These are phyloP conservation scores for Echeneis naucrates DNA, from an alignment of 2,797 vertebrate species.

Conservation along the genomic window DNA sequence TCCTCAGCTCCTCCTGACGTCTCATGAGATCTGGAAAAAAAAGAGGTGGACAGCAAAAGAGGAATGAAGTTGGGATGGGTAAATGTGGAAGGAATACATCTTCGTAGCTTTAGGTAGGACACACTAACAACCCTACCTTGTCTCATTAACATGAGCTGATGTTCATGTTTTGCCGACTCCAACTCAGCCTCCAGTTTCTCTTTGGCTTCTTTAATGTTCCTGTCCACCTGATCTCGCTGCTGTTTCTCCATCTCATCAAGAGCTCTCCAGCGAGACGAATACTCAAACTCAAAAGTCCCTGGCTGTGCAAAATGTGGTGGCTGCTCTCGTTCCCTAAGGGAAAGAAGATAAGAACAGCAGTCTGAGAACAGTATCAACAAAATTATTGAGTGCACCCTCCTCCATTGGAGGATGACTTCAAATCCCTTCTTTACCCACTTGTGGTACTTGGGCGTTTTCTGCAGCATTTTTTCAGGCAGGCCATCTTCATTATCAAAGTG, in stretches of 20 bases:
- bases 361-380: not conserved
- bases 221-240: conserved; percentile 94
- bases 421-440: conserved; percentile 84
- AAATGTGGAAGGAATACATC: not conserved
- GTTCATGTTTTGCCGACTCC: conserved; percentile 97
- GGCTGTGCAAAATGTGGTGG: conserved; percentile 95
- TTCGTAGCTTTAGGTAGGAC: not conserved
- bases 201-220: conserved; percentile 96
- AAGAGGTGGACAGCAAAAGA: not conserved
- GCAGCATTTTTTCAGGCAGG: conserved; percentile 92
- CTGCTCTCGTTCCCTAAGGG: conserved; percentile 91
- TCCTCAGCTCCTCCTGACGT: conserved; percentile 94
- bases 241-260: conserved; percentile 98
- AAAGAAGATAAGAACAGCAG: not conserved
- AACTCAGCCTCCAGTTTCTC: conserved; percentile 98
- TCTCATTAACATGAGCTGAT: conserved; percentile 99
- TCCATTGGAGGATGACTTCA: not conserved
- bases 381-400: no score
- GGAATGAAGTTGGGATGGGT: no score
- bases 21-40: conserved; percentile 93
- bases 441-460: conserved; percentile 93
- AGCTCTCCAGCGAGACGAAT: conserved; percentile 97
- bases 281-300: conserved; percentile 99
- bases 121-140: conserved; percentile 85
- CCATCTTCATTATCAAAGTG: conserved; percentile 97